phyloP scores from a whole-genome alignment of 2,797 vertebrate genomes.

The Microctenopoma stevenorrisi region DNA sequence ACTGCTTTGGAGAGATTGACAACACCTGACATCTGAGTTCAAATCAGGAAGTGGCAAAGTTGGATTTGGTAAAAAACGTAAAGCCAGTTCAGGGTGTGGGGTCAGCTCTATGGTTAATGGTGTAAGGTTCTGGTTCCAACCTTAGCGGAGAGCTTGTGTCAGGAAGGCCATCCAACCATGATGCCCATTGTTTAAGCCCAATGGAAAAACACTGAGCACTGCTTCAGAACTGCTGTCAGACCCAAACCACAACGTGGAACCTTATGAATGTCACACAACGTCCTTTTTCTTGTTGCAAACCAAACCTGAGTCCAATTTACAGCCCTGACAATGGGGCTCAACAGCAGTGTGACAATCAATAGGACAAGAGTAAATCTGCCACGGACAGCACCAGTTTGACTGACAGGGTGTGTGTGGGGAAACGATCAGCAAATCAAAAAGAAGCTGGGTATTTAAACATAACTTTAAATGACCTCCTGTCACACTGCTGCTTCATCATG shows the following conservation, averaged over 20 bases:
- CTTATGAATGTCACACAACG: neutral
- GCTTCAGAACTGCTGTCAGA: no score
- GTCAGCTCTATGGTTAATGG: no score
- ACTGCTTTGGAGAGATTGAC: no score
- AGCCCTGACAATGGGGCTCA: conserved; percentile 14
- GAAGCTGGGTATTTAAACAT: conserved; percentile 8
- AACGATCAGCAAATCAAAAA: conserved; percentile 31
- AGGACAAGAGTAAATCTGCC: conserved; percentile 24
- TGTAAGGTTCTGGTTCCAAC: no score
- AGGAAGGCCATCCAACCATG: no score
- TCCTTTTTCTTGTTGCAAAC: neutral
- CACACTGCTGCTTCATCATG: conserved; percentile 32
- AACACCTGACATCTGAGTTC: no score
- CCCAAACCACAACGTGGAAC: neutral
- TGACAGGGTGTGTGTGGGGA: conserved; percentile 11
- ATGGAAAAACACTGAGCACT: no score
- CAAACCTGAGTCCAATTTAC: neutral
- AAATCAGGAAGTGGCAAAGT: no score
- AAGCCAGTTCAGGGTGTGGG: no score
- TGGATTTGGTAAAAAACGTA: no score
- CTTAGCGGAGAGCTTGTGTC: no score
- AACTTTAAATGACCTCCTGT: neutral
- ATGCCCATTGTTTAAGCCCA: no score
- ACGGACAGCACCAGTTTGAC: neutral
- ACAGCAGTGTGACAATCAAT: neutral